These are phyloP conservation scores for Oceanites oceanicus DNA, from an alignment of 2,113 vertebrate species.

Conservation along the genomic window DNA sequence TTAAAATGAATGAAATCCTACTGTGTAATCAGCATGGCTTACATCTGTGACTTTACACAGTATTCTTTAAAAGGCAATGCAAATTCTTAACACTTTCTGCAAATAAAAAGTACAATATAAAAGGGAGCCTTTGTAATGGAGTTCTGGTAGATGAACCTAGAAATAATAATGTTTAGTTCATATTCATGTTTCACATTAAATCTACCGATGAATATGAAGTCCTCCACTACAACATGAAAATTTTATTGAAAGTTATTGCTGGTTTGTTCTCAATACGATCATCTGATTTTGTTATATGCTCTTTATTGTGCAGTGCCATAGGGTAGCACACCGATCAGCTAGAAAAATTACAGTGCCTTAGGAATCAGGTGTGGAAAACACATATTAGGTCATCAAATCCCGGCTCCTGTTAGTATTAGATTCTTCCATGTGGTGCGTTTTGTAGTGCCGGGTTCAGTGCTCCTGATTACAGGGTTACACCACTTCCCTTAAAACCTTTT, in stretches of 20 bases:
- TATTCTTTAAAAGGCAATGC: slow-evolving; percentile 37
- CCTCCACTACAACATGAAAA: not conserved
- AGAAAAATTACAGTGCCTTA: slow-evolving; percentile 8
- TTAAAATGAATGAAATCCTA: slow-evolving; percentile 51
- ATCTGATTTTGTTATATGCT: slow-evolving; percentile 9
- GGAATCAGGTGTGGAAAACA: slow-evolving; percentile 10
- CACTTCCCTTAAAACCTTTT: not conserved
- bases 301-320: not conserved
- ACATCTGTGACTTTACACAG: slow-evolving; percentile 32
- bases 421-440: not conserved
- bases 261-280: not conserved
- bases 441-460: not conserved
- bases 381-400: slow-evolving; percentile 1
- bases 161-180: slow-evolving; percentile 18
- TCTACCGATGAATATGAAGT: not conserved
- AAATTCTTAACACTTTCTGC: slow-evolving; percentile 45
- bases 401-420: not conserved
- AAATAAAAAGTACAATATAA: slow-evolving; percentile 7
- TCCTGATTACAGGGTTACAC: not conserved
- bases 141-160: not conserved
- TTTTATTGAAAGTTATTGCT: slow-evolving; percentile 20
- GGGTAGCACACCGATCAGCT: not conserved
- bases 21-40: slow-evolving; percentile 43
- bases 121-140: not conserved
- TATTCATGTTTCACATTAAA: slow-evolving; percentile 1